These are phyloP conservation scores for Alligator sinensis DNA, from an alignment of 2,113 vertebrate genomes.

Conservation along the genomic window DNA sequence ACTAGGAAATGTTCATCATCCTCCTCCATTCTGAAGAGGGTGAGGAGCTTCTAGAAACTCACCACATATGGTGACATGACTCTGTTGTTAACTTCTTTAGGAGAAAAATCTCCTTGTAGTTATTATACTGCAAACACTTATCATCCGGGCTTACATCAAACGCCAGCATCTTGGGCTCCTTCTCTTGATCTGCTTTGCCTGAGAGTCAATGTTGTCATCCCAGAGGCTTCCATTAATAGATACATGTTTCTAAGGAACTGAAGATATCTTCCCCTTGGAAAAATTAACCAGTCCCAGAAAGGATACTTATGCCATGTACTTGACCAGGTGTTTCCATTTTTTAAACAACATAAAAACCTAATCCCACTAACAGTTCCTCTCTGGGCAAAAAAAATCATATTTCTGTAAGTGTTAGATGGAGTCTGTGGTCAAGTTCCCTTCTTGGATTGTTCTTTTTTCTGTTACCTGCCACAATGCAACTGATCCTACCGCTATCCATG, in stretches of 20 bases:
- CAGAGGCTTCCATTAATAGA: not conserved
- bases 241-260: conserved; percentile 34
- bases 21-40: conserved; percentile 55
- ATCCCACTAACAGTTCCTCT: not conserved
- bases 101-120: conserved; percentile 55
- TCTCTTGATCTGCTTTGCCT: conserved; percentile 55
- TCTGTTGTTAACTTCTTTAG: conserved; percentile 67
- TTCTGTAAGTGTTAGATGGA: not conserved
- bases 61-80: conserved; percentile 74
- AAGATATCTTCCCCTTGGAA: not conserved
- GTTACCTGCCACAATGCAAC: not conserved
- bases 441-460: not conserved
- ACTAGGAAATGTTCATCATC: conserved; percentile 61
- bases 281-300: not conserved
- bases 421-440: not conserved
- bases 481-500: not conserved
- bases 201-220: conserved; percentile 57
- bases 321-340: fast-evolving
- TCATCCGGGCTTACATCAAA: conserved; percentile 24
- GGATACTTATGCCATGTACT: not conserved
- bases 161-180: conserved; percentile 32
- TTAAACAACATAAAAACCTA: fast-evolving
- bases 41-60: conserved; percentile 71
- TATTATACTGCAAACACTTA: conserved; percentile 59
- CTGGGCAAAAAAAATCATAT: not conserved